phyloP scores from a whole-genome alignment of 2,113 vertebrate species.

The Isurus oxyrinchus region DNA sequence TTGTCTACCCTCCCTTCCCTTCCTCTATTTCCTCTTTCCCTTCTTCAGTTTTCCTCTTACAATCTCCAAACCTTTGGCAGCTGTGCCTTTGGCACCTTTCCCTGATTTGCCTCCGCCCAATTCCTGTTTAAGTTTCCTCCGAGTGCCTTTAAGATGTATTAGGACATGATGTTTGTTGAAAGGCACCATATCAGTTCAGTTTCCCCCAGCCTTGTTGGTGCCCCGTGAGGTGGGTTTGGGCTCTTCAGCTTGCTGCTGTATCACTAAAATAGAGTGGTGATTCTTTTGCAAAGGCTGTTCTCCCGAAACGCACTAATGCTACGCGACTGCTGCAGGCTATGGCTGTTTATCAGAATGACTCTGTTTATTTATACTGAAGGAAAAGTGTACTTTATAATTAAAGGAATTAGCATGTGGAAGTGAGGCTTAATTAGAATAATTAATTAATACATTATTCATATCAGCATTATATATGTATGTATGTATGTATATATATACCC shows the following conservation, averaged over 20 bases:
- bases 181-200: too few species aligned
- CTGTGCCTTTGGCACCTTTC: background rate
- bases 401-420: slow-evolving; percentile 6
- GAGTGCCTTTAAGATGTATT: background rate
- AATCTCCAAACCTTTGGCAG: too few species aligned
- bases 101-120: background rate
- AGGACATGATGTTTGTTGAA: background rate
- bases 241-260: background rate
- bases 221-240: background rate
- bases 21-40: too few species aligned
- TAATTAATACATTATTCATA: slow-evolving; percentile 3
- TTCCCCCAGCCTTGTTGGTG: background rate
- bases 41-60: background rate
- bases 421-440: slow-evolving; percentile 18
- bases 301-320: background rate
- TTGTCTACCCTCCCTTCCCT: background rate
- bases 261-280: background rate
- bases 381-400: slow-evolving; percentile 18
- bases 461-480: background rate
- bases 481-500: background rate
- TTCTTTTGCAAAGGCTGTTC: background rate
- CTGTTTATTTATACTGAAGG: background rate
- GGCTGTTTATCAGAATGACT: background rate
- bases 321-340: background rate
- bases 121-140: background rate